Percentiles rank a stretch among this genome's conserved stretches.
phyloP scores from a whole-genome alignment of 1,140 invertebrate species.

The Brachionus koreanus region DNA sequence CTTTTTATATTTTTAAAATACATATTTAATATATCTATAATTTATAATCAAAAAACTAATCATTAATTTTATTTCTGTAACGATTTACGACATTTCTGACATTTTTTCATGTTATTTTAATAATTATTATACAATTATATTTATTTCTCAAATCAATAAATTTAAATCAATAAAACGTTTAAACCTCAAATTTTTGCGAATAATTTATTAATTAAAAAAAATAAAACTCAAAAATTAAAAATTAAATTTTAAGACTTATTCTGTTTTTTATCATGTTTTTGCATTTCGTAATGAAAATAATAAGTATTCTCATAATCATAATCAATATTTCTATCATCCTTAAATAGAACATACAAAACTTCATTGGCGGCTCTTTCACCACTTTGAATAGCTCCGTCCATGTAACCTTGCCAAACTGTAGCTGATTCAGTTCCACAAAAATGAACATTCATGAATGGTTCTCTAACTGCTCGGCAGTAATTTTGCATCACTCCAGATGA shows the following conservation, averaged over 20 bases:
- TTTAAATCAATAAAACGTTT: too few relatives aligned
- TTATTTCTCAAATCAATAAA: too few relatives aligned
- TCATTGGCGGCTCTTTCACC: constrained; percentile 62
- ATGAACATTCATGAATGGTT: constrained; percentile 53
- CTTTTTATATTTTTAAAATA: too few relatives aligned
- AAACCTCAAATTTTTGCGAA: too few relatives aligned
- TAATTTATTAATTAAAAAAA: too few relatives aligned
- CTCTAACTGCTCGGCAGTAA: constrained; percentile 47
- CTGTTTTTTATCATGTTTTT: not conserved
- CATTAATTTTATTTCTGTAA: too few relatives aligned
- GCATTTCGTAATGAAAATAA: not conserved
- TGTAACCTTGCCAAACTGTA: constrained; percentile 62
- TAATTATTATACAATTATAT: too few relatives aligned
- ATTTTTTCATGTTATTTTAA: too few relatives aligned
- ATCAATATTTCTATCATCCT: not conserved
- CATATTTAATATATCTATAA: too few relatives aligned
- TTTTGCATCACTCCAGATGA: constrained; percentile 48
- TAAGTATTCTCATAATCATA: constrained; percentile 32
- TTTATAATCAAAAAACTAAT: too few relatives aligned
- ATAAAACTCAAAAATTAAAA: too few relatives aligned
- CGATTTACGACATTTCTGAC: too few relatives aligned
- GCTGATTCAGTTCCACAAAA: constrained; percentile 64
- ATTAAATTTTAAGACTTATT: not conserved
- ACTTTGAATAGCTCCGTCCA: constrained; percentile 62
- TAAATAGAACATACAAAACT: constrained; percentile 49